These are phyloP conservation scores for Sphenodon punctatus DNA, from an alignment of 2,797 vertebrate species.

Conservation along the genomic window DNA sequence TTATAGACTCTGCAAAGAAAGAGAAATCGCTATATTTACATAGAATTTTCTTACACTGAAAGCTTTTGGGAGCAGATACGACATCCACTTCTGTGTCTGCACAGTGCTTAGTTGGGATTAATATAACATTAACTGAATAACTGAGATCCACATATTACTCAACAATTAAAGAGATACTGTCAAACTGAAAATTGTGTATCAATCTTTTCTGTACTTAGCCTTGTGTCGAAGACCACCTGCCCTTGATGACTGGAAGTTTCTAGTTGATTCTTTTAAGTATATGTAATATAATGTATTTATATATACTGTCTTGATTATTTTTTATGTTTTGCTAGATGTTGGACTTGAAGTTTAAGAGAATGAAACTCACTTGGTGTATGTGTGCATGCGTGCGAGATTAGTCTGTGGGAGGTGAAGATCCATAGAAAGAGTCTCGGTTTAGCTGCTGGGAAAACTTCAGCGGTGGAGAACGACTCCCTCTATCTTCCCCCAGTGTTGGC, in stretches of 20 bases:
- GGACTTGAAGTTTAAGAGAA: not conserved
- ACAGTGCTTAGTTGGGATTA: not conserved
- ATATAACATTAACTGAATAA: no score
- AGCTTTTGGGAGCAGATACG: constrained; percentile 9
- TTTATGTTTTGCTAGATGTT: not conserved
- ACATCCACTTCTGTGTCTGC: no score
- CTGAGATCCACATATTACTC: not conserved
- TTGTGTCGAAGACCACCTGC: not conserved
- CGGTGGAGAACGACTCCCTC: no score
- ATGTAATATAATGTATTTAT: not conserved
- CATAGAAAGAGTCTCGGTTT: no score
- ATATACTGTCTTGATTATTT: not conserved
- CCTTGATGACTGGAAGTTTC: not conserved
- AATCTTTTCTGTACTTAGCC: not conserved
- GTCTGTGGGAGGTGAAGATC: no score
- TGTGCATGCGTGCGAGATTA: no score
- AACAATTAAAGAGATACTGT: not conserved
- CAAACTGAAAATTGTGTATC: not conserved
- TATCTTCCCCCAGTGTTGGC: no score
- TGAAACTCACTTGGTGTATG: constrained; percentile 1
- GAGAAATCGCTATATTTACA: constrained; percentile 19
- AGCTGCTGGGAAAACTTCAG: no score
- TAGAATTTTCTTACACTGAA: constrained; percentile 14
- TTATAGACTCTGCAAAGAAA: not conserved
- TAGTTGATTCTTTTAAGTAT: not conserved